These are phyloP conservation scores for Psilanteris sp. DNA, from an alignment of 1,140 invertebrate species.

Conservation along the genomic window DNA sequence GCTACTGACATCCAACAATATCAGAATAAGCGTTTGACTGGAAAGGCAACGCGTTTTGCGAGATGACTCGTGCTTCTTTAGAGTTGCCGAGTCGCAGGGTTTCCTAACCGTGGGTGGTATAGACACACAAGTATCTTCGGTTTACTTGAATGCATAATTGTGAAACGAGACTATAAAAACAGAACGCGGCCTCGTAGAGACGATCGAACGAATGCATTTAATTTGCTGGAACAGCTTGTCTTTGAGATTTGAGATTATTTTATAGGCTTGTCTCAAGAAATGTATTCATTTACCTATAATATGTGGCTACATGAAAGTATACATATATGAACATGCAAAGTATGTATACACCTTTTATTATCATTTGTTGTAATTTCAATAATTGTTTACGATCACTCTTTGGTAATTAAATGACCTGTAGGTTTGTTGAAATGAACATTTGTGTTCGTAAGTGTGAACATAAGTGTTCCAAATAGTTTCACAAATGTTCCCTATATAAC, in stretches of 20 bases:
- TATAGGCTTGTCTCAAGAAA: conserved; percentile 40
- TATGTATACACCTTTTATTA: conserved; percentile 14
- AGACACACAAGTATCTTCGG: conserved; percentile 26
- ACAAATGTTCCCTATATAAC: no score
- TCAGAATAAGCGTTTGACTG: conserved; percentile 71
- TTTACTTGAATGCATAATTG: conserved; percentile 52
- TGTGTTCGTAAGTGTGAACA: no score
- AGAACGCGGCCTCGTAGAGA: conserved; percentile 10
- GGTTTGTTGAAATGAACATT: no score
- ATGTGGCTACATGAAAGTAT: not conserved
- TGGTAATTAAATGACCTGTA: no score
- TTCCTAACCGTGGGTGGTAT: conserved; percentile 52
- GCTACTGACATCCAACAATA: conserved; percentile 69
- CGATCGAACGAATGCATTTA: conserved; percentile 30
- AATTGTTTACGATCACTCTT: no score
- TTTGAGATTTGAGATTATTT: conserved; percentile 52
- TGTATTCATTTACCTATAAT: conserved; percentile 39
- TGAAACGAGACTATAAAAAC: conserved; percentile 32
- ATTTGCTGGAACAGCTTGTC: conserved; percentile 44
- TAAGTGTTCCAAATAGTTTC: no score
- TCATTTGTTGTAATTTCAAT: no score
- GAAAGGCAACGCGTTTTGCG: conserved; percentile 62
- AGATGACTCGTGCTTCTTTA: conserved; percentile 48
- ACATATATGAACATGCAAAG: not conserved
- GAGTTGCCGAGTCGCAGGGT: conserved; percentile 9